Percentiles rank a stretch among this genome's conserved stretches.
Evolutionary conservation across 2,888 invertebrate genomes (phyloP).

Genomic region (Pyralis farinalis): DNA sequence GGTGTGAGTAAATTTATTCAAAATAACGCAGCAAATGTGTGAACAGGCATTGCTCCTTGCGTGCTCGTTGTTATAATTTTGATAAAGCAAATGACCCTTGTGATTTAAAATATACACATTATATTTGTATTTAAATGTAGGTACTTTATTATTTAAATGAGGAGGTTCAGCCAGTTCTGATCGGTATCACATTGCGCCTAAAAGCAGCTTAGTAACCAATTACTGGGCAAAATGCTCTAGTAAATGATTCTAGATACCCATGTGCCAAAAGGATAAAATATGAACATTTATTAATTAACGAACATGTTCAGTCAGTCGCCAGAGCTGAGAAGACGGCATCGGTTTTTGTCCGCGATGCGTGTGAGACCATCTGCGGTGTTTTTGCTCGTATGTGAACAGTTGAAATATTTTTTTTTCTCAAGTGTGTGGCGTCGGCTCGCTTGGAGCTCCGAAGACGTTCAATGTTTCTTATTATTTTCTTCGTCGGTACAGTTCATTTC

Average conservation of each 20-base stretch:
- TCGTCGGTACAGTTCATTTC: background rate
- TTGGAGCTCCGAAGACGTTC: constrained; percentile 24
- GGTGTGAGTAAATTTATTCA: constrained; percentile 36
- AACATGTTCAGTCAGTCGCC: constrained; percentile 22
- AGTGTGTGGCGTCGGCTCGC: constrained; percentile 39
- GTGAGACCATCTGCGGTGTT: constrained; percentile 69
- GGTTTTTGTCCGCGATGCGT: constrained; percentile 61
- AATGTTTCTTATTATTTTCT: constrained; percentile 7
- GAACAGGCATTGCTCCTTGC: constrained; percentile 12
- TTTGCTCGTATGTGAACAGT: constrained; percentile 40
- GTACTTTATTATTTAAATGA: background rate
- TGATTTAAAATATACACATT: background rate
- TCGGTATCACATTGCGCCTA: background rate
- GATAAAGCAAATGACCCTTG: background rate
- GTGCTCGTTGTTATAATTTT: background rate
- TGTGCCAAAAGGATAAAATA: constrained; percentile 6
- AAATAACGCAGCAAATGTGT: constrained; percentile 31
- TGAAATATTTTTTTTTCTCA: constrained; percentile 43
- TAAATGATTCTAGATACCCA: background rate
- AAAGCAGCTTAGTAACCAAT: background rate
- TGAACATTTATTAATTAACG: constrained; percentile 21
- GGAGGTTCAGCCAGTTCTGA: background rate
- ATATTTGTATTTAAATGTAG: background rate
- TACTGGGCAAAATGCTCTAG: background rate
- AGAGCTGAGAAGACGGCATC: constrained; percentile 36